Conservation (phyloP, 2,888 invertebrate species). For the Acleris sparsana region DNA sequence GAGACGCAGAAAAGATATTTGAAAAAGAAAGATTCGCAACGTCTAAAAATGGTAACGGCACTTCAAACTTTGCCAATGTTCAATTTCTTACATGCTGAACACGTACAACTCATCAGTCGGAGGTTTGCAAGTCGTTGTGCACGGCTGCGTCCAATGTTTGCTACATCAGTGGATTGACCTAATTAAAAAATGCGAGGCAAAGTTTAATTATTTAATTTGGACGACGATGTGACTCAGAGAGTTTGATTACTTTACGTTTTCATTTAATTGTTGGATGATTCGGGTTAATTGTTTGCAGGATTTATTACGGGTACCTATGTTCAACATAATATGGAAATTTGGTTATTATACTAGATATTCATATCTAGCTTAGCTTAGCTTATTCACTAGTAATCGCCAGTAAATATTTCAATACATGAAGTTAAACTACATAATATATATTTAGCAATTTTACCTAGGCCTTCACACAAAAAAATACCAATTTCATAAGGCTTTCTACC, state of each 20-base stretch:
- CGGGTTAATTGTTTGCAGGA: too few relatives aligned
- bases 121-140: conserved; percentile 29
- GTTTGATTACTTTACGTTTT: not conserved
- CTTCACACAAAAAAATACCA: too few relatives aligned
- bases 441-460: too few relatives aligned
- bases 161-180: conserved; percentile 20
- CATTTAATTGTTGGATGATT: too few relatives aligned
- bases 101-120: conserved; percentile 34
- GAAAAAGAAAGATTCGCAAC: not conserved
- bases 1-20: not conserved
- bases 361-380: too few relatives aligned
- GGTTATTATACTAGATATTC: too few relatives aligned
- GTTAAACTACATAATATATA: too few relatives aligned
- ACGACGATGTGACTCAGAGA: not conserved
- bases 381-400: too few relatives aligned
- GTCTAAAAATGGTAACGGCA: conserved; percentile 7
- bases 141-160: conserved; percentile 31
- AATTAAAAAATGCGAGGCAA: conserved; percentile 29
- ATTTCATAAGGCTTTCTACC: too few relatives aligned
- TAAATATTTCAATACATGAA: too few relatives aligned
- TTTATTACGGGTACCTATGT: too few relatives aligned
- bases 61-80: conserved; percentile 20
- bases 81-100: conserved; percentile 21
- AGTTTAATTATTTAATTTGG: conserved; percentile 22
- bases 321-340: too few relatives aligned